Conservation (phyloP, 2,888 invertebrate species). For the Athalia circularis region DNA sequence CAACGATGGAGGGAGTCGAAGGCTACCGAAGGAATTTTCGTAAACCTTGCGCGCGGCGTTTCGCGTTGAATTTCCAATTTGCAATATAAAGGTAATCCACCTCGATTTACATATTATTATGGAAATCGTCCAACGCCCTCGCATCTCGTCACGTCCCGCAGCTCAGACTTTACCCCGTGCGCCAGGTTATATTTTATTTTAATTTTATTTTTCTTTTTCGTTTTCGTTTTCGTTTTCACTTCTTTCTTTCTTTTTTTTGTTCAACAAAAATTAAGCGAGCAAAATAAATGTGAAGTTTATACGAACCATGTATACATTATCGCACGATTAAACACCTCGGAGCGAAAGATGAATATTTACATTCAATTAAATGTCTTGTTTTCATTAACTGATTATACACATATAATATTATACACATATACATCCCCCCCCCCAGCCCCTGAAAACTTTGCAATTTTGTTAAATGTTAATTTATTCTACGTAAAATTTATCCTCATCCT, state of each 20-base stretch:
- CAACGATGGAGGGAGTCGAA: conserved; percentile 23
- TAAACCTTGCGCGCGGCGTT: conserved; percentile 1
- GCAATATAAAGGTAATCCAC: conserved; percentile 60
- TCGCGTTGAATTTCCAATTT: conserved; percentile 60
- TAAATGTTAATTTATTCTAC: not conserved
- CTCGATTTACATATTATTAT: conserved; percentile 66
- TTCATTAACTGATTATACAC: not conserved
- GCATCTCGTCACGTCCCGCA: conserved; percentile 37
- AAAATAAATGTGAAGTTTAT: not conserved
- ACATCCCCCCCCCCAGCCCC: too few species aligned
- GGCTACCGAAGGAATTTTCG: too few species aligned
- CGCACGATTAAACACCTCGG: too few species aligned
- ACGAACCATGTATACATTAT: not conserved
- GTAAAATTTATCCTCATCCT: too few species aligned
- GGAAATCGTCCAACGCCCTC: conserved; percentile 52
- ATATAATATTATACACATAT: too few species aligned
- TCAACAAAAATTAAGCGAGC: too few species aligned
- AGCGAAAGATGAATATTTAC: not conserved
- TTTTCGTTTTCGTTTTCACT: too few species aligned
- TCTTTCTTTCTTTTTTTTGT: too few species aligned
- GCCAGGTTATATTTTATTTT: conserved; percentile 59
- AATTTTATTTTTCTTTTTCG: not conserved
- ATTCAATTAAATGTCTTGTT: not conserved
- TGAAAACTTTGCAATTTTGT: conserved; percentile 27
- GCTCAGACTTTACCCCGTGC: conserved; percentile 57